These are phyloP conservation scores for Lepidurus packardi DNA, from an alignment of 1,140 invertebrate genomes.

Conservation along the genomic window DNA sequence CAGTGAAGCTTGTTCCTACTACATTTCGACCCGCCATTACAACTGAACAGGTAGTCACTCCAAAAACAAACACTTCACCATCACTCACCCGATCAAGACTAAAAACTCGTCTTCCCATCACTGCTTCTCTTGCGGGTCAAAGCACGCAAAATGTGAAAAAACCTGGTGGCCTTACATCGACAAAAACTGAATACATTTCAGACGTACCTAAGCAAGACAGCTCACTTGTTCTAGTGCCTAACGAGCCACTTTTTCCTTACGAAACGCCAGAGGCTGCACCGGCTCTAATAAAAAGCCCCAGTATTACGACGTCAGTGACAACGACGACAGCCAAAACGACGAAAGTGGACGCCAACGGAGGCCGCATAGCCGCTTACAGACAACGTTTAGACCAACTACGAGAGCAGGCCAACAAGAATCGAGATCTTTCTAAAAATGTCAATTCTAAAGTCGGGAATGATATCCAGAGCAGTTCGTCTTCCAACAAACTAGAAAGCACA, in stretches of 20 bases:
- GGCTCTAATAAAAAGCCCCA: neutral
- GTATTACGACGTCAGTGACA: neutral
- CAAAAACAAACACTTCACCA: neutral
- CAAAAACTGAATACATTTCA: neutral
- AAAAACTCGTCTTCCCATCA: neutral
- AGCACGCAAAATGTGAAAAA: neutral
- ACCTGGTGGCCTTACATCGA: neutral
- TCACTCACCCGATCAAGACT: neutral
- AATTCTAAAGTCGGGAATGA: neutral
- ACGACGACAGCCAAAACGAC: neutral
- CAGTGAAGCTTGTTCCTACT: neutral
- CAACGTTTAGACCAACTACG: neutral
- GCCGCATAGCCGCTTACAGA: neutral
- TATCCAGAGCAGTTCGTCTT: neutral
- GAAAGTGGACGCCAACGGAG: neutral
- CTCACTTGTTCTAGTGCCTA: neutral
- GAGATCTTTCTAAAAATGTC: neutral
- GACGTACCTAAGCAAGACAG: neutral
- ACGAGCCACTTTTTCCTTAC: neutral
- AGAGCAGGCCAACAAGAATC: neutral
- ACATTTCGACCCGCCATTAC: neutral
- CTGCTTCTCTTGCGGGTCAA: neutral
- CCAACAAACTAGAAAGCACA: neutral
- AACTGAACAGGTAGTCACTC: neutral
- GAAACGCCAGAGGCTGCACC: neutral